Percentiles rank a stretch among this genome's conserved stretches.
Conservation (phyloP, 2,888 invertebrate genomes). For the Nomada fabriciana region DNA sequence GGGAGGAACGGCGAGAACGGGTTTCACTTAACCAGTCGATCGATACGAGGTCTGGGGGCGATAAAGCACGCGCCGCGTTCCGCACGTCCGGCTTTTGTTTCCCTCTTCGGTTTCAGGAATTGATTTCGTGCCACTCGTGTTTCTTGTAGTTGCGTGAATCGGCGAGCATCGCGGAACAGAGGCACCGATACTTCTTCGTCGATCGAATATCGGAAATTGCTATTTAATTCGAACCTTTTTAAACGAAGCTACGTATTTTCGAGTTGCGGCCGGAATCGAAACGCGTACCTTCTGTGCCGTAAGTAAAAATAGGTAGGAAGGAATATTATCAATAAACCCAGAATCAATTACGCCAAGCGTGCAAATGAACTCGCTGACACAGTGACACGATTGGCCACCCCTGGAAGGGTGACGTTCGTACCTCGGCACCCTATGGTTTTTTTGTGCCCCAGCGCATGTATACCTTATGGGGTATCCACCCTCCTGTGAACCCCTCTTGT, state of each 20-base stretch:
- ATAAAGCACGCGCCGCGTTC: conserved; percentile 63
- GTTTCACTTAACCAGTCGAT: conserved; percentile 60
- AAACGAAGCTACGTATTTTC: too few relatives aligned
- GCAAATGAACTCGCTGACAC: conserved; percentile 72
- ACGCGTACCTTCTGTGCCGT: neutral
- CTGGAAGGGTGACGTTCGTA: conserved; percentile 62
- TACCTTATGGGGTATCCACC: conserved; percentile 35
- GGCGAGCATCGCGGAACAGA: neutral
- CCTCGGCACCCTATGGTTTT: conserved; percentile 53
- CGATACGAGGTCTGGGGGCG: conserved; percentile 61
- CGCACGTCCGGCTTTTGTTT: conserved; percentile 66
- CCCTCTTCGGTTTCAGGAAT: conserved; percentile 64
- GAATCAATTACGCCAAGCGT: conserved; percentile 29
- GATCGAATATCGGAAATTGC: neutral
- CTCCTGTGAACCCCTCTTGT: conserved; percentile 52
- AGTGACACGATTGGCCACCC: conserved; percentile 80
- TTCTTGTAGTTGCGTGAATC: conserved; percentile 25
- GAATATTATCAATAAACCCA: conserved; percentile 14
- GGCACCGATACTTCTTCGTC: neutral
- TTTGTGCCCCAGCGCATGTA: conserved; percentile 33
- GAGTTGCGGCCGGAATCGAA: neutral
- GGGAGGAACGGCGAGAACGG: conserved; percentile 49
- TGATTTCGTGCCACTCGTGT: conserved; percentile 56
- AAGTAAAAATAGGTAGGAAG: neutral
- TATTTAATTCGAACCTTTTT: neutral